Percentiles rank a stretch among this genome's conserved stretches.
phyloP scores from a whole-genome alignment of 2,113 vertebrate species.

The Astatotilapia flaviijosephi region DNA sequence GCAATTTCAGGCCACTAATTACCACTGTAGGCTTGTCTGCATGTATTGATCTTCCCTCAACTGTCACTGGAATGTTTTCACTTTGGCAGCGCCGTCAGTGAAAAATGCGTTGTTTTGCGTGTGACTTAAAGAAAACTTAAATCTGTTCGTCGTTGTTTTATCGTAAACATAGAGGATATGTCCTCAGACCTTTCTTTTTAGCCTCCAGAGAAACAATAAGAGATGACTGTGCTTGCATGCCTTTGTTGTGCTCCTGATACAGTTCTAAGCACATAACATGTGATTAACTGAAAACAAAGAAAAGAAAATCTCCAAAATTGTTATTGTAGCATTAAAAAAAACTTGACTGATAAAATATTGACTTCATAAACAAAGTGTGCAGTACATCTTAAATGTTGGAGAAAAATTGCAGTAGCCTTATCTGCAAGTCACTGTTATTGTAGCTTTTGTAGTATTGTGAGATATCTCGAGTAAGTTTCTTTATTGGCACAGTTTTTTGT shows the following conservation, averaged over 20 bases:
- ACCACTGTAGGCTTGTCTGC: neutral
- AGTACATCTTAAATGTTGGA: neutral
- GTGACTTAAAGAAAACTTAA: neutral
- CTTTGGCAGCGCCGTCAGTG: neutral
- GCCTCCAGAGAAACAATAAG: neutral
- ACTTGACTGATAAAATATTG: neutral
- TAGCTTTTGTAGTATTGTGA: neutral
- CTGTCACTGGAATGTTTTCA: neutral
- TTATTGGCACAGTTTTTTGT: neutral
- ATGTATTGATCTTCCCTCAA: conserved; percentile 11
- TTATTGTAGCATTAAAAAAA: neutral
- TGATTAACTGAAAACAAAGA: neutral
- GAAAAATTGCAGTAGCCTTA: neutral
- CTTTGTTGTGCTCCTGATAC: neutral
- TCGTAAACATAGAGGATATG: neutral
- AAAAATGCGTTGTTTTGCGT: neutral
- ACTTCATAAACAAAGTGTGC: neutral
- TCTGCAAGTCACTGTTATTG: neutral
- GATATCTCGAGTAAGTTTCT: neutral
- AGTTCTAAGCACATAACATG: neutral
- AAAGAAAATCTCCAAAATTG: neutral
- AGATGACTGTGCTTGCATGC: neutral
- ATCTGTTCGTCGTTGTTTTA: neutral
- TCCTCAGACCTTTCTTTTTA: neutral
- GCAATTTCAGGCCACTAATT: conserved; percentile 26